Conservation (phyloP, 2,888 invertebrate species). For the Scelioninae gen. 2 region DNA sequence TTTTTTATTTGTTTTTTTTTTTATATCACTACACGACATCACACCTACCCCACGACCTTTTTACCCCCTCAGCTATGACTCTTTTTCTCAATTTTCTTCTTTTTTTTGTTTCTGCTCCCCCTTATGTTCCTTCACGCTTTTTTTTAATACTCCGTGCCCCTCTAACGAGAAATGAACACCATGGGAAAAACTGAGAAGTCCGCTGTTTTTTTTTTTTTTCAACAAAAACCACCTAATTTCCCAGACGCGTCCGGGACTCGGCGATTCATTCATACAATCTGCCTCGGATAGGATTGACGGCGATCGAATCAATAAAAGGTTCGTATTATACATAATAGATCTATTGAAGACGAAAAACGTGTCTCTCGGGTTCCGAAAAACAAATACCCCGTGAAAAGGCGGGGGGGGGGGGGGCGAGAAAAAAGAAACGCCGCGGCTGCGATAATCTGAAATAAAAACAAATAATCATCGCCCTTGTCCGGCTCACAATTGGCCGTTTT, state of each 20-base stretch:
- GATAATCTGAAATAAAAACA: too few relatives aligned
- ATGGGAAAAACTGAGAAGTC: not conserved
- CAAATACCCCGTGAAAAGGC: constrained; percentile 37
- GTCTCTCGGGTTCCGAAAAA: constrained; percentile 22
- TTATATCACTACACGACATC: too few relatives aligned
- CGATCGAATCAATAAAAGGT: too few relatives aligned
- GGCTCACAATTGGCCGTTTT: constrained; percentile 39
- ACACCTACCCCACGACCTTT: too few relatives aligned
- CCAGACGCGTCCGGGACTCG: not conserved
- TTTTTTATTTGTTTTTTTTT: too few relatives aligned
- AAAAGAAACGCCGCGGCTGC: too few relatives aligned
- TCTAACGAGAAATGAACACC: constrained; percentile 16
- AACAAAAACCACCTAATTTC: constrained; percentile 9
- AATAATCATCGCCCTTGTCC: constrained; percentile 17
- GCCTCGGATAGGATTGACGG: too few relatives aligned
- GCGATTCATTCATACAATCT: constrained; percentile 8
- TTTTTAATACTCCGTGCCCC: constrained; percentile 29
- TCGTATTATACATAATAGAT: constrained; percentile 7
- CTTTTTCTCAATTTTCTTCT: too few relatives aligned
- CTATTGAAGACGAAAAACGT: constrained; percentile 33
- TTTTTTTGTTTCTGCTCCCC: too few relatives aligned
- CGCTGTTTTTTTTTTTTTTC: constrained; percentile 20
- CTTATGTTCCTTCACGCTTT: too few relatives aligned
- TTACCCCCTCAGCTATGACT: too few relatives aligned
- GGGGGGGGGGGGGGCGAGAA: too few relatives aligned